phyloP scores from a whole-genome alignment of 2,797 vertebrate species.

The Sebastes oblongus region DNA sequence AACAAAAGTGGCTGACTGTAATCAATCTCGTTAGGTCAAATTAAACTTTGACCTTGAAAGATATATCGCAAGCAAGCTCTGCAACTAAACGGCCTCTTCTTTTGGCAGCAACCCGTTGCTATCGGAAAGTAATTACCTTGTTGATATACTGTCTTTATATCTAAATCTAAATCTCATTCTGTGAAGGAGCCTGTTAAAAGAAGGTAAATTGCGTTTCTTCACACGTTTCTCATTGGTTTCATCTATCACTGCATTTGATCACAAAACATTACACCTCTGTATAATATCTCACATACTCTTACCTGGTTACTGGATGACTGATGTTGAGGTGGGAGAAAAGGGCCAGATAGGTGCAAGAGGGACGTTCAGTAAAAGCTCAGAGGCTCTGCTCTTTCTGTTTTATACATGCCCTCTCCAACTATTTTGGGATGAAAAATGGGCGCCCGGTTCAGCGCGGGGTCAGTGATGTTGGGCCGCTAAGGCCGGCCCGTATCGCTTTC shows the following conservation, averaged over 20 bases:
- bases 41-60: constrained; percentile 67
- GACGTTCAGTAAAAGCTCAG: constrained; percentile 32
- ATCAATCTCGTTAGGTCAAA: constrained; percentile 45
- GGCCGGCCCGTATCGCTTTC: constrained; percentile 32
- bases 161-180: constrained; percentile 54
- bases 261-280: not conserved
- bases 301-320: constrained; percentile 32
- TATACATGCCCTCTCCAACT: constrained; percentile 52
- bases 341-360: constrained; percentile 5
- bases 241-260: constrained; percentile 6
- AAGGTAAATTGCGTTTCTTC: constrained; percentile 26
- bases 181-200: constrained; percentile 13
- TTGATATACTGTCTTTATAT: constrained; percentile 46
- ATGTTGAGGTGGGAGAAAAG: not conserved
- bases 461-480: constrained; percentile 16
- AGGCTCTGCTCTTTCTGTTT: constrained; percentile 45
- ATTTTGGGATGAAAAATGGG: constrained; percentile 58
- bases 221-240: constrained; percentile 1
- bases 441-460: constrained; percentile 17
- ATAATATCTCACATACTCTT: constrained; percentile 14
- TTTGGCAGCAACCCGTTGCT: constrained; percentile 11
- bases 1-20: not conserved
- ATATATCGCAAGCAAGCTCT: constrained; percentile 8
- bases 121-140: constrained; percentile 57
- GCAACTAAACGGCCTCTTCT: constrained; percentile 13